A percentile compares a stretch with the other conserved stretches of the same genome.
phyloP scores from a whole-genome alignment of 2,888 invertebrate species.

The Pantelozetes paolii region DNA sequence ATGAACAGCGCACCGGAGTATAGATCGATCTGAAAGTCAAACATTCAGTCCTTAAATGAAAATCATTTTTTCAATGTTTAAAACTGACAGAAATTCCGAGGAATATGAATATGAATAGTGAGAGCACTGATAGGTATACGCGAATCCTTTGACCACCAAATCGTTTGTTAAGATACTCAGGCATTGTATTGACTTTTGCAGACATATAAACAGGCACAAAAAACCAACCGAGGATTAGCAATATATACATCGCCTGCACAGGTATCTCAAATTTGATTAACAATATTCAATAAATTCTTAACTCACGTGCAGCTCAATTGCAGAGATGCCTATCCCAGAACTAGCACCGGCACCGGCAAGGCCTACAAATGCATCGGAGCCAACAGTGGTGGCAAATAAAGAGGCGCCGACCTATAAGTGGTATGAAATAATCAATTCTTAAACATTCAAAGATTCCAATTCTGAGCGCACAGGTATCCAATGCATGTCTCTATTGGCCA shows the following conservation, averaged over 20 bases:
- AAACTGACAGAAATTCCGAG: slow-evolving; percentile 58
- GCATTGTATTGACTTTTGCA: slow-evolving; percentile 57
- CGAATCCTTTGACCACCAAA: slow-evolving; percentile 59
- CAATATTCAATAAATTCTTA: neutral
- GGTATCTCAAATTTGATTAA: slow-evolving; percentile 41
- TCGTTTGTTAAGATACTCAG: slow-evolving; percentile 57
- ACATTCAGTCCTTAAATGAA: slow-evolving; percentile 13
- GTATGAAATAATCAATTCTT: neutral
- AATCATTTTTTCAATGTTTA: neutral
- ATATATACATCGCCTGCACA: slow-evolving; percentile 56
- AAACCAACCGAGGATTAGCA: slow-evolving; percentile 57
- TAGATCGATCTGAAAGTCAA: slow-evolving; percentile 54
- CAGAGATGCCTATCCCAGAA: slow-evolving; percentile 54
- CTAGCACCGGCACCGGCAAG: slow-evolving; percentile 55
- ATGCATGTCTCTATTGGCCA: slow-evolving; percentile 57
- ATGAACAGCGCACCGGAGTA: slow-evolving; percentile 59
- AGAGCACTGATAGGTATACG: slow-evolving; percentile 57
- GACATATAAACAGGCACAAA: slow-evolving; percentile 59
- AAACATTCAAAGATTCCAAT: neutral
- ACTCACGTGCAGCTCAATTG: slow-evolving; percentile 54
- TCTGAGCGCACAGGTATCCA: slow-evolving; percentile 55
- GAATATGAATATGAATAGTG: slow-evolving; percentile 58
- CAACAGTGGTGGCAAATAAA: slow-evolving; percentile 55
- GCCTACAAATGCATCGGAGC: slow-evolving; percentile 56
- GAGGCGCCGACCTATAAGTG: slow-evolving; percentile 54